A percentile compares a stretch with the other conserved stretches of the same genome.
These are phyloP conservation scores for Linyphia triangularis DNA, from an alignment of 2,888 invertebrate genomes.

Conservation along the genomic window DNA sequence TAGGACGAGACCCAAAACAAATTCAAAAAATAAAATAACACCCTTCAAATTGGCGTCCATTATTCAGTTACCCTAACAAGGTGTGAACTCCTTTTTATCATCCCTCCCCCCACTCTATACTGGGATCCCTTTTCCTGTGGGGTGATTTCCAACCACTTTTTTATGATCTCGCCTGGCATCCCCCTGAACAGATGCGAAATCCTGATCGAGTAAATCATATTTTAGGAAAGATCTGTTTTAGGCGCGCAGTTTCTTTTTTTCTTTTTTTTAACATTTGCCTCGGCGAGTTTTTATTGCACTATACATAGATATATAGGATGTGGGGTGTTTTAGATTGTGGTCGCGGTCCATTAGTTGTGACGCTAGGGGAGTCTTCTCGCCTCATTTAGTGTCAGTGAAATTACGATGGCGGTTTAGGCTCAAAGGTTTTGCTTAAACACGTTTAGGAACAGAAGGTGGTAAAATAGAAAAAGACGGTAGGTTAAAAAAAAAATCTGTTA, in stretches of 20 bases:
- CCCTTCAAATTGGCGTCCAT: constrained; percentile 2
- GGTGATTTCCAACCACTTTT: constrained; percentile 55
- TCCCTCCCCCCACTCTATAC: not conserved
- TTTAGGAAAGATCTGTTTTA: constrained; percentile 10
- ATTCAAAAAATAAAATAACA: not conserved
- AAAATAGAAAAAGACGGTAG: not conserved
- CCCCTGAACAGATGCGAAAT: constrained; percentile 53
- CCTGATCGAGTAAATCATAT: constrained; percentile 52
- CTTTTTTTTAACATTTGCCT: not conserved
- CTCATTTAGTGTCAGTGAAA: constrained; percentile 27
- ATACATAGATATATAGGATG: not conserved
- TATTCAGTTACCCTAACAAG: constrained; percentile 27
- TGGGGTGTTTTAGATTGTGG: not conserved
- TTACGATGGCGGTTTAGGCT: constrained; percentile 7
- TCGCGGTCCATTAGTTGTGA: constrained; percentile 31
- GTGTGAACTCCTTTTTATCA: constrained; percentile 15
- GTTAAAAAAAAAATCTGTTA: too few species aligned
- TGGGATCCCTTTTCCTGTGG: not conserved
- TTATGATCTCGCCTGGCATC: constrained; percentile 56
- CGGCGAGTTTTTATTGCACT: not conserved
- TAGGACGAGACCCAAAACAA: not conserved
- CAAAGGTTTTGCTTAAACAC: not conserved
- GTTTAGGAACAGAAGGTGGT: not conserved
- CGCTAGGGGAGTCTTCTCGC: constrained; percentile 21
- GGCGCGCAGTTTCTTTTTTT: not conserved